Conservation (phyloP, 2,113 vertebrate genomes). For the Nothocercus nigrocapillus region DNA sequence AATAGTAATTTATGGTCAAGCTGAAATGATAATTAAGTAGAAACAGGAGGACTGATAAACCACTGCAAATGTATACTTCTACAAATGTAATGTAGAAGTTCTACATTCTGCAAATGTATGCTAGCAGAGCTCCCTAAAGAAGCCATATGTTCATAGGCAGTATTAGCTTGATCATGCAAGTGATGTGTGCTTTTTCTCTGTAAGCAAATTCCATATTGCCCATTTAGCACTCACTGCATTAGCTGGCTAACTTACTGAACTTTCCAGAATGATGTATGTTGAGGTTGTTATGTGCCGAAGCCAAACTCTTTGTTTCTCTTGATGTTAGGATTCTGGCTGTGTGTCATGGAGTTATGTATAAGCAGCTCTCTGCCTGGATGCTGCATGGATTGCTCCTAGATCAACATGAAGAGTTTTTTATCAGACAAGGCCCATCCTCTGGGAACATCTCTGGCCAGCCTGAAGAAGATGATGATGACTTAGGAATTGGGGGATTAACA, state of each 20-base stretch:
- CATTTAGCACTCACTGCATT: not conserved
- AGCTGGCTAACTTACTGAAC: not conserved
- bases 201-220: not conserved
- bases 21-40: not conserved
- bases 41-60: not conserved
- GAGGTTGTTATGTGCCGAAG: not conserved
- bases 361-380: slow-evolving; percentile 99
- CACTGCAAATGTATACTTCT: not conserved
- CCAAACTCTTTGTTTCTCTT: not conserved
- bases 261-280: not conserved
- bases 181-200: not conserved
- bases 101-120: not conserved
- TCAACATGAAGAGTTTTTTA: slow-evolving; percentile 96
- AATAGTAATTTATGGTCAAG: not conserved
- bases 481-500: slow-evolving; percentile 94
- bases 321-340: slow-evolving; percentile 89
- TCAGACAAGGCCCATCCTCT: slow-evolving; percentile 93
- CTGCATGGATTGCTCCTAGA: slow-evolving; percentile 94
- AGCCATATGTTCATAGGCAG: not conserved
- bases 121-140: not conserved
- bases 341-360: slow-evolving; percentile 98
- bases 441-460: slow-evolving; percentile 83
- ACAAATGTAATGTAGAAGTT: too few species aligned
- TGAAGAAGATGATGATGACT: slow-evolving; percentile 96
- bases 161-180: not conserved